phyloP scores from a whole-genome alignment of 2,113 vertebrate species.

The Lethenteron camtschaticum region DNA sequence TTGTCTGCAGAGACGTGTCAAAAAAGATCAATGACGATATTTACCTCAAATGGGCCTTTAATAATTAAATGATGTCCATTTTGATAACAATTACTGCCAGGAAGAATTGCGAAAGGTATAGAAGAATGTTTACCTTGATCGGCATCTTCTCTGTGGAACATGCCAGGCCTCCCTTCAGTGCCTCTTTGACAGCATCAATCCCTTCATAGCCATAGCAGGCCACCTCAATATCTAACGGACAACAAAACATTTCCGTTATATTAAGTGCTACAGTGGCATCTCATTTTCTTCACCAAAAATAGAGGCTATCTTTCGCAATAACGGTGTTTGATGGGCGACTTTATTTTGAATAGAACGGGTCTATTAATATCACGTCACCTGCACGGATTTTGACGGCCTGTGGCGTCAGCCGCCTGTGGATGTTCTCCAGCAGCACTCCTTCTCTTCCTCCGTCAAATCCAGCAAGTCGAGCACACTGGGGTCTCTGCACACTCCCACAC shows the following conservation, averaged over 20 bases:
- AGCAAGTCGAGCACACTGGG: conserved; percentile 67
- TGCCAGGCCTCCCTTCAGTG: conserved; percentile 61
- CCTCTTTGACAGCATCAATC: conserved; percentile 90
- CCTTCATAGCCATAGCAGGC: conserved; percentile 95
- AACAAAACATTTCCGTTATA: not conserved
- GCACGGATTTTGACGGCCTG: conserved; percentile 96
- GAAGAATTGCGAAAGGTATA: not conserved
- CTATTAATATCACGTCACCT: conserved; percentile 22
- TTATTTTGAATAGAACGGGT: not conserved
- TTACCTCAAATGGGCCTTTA: no score
- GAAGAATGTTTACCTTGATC: conserved; percentile 47
- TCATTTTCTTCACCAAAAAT: no score
- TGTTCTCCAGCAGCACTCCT: conserved; percentile 71
- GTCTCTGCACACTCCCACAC: conserved; percentile 28
- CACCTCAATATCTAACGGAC: conserved; percentile 65
- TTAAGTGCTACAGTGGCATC: not conserved
- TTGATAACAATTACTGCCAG: not conserved
- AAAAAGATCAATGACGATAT: no score
- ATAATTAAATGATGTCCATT: not conserved
- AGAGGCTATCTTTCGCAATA: no score
- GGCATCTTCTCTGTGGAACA: conserved; percentile 94
- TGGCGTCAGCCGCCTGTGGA: conserved; percentile 83
- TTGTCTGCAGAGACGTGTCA: no score
- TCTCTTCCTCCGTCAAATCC: conserved; percentile 79
- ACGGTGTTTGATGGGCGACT: no score